Conservation (phyloP, 1,140 invertebrate genomes). For the Radopholus similis region DNA sequence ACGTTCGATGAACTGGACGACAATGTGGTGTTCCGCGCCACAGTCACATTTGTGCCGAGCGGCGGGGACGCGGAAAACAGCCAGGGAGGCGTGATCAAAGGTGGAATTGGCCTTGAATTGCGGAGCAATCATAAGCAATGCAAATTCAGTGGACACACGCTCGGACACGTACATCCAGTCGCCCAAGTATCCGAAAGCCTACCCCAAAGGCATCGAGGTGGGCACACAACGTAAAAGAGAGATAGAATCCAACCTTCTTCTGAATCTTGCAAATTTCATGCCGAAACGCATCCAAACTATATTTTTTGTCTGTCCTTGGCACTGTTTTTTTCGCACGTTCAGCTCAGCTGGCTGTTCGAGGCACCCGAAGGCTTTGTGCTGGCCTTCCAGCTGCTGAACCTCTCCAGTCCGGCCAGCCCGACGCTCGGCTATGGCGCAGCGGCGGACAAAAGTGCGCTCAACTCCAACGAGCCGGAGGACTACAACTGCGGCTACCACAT, state of each 20-base stretch:
- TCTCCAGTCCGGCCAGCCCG: conserved; percentile 4
- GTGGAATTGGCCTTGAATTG: background rate
- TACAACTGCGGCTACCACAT: conserved; percentile 11
- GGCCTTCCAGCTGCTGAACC: conserved; percentile 21
- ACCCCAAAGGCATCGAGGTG: conserved; percentile 31
- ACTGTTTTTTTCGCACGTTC: background rate
- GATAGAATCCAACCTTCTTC: too few species aligned
- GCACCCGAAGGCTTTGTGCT: conserved; percentile 26
- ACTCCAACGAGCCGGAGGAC: background rate
- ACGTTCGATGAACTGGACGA: conserved; percentile 2
- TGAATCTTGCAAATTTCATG: too few species aligned
- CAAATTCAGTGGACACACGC: conserved; percentile 8
- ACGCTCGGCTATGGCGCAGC: background rate
- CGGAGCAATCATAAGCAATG: background rate
- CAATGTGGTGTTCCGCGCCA: conserved; percentile 12
- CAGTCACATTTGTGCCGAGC: background rate
- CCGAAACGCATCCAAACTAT: too few species aligned
- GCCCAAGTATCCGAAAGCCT: conserved; percentile 57
- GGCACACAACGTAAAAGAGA: too few species aligned
- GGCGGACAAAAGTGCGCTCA: background rate
- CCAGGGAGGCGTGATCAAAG: background rate
- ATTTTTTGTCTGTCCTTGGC: too few species aligned
- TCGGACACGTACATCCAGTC: conserved; percentile 51
- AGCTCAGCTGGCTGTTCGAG: conserved; percentile 37
- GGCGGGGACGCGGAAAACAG: background rate